Conservation (phyloP, 2,888 invertebrate species). For the Chloroclystis v-ata region DNA sequence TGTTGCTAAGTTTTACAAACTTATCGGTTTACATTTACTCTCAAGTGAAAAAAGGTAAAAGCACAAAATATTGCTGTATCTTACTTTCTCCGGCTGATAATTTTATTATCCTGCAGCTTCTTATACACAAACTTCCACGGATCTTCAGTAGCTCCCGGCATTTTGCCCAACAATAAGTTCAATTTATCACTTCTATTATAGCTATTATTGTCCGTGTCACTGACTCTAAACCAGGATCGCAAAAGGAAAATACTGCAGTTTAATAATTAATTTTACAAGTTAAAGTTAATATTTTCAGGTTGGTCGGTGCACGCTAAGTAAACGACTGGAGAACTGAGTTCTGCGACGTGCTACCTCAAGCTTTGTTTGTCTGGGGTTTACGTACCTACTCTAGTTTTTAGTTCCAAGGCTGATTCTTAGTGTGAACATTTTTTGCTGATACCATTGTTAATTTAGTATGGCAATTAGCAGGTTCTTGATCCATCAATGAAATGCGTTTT, state of each 20-base stretch:
- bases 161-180: conserved; percentile 31
- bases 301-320: conserved; percentile 43
- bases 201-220: neutral
- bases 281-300: conserved; percentile 45
- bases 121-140: conserved; percentile 65
- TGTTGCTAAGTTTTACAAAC: too few species aligned
- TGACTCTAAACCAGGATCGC: too few species aligned
- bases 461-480: conserved; percentile 17
- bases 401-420: conserved; percentile 42
- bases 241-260: conserved; percentile 15
- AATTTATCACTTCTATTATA: conserved; percentile 4
- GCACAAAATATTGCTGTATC: too few species aligned
- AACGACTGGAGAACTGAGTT: conserved; percentile 44
- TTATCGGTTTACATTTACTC: too few species aligned
- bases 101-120: conserved; percentile 61
- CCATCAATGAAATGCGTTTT: conserved; percentile 1
- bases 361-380: conserved; percentile 60
- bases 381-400: conserved; percentile 62
- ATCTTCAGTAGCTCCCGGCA: conserved; percentile 48
- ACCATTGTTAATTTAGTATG: conserved; percentile 37
- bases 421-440: conserved; percentile 40
- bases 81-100: conserved; percentile 61
- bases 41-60: too few species aligned
- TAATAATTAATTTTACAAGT: neutral
- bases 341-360: conserved; percentile 37